Base-by-base conservation (phyloP, 2,797 vertebrate species). In the Ctenosaura bakeri region DNA sequence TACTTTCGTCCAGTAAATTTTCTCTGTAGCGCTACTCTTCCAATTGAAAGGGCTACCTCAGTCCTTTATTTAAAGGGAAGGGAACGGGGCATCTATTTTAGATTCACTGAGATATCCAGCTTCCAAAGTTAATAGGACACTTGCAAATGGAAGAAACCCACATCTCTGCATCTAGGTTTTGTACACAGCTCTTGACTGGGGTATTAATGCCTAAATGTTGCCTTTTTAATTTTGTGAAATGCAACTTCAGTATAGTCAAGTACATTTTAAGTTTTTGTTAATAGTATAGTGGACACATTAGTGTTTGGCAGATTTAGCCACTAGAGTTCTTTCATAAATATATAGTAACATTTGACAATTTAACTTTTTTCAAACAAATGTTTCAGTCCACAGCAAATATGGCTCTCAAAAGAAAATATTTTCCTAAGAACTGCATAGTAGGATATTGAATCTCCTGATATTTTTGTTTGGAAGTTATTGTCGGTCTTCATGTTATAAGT, bases 391-490 rank as follows among this genome's bases (percentile, higher is more conserved):
- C 54, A 29, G 12, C 46, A 29, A 80, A 50, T 14, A 52, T 80
- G 6, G 78, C 46, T 80, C 50, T 80, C 46, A 80, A 2, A 32
- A 80, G 46, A 80, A 24, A 29, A 78, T 78, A 26, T 46, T 50
- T 78, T 29, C 77, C 24, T 50, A 46, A 78, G 46, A 78, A 78
- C 46, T 78, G 42, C 54, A 59, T 6, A 59, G 80, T 20, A 35
- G 38, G 29, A 59, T n/a, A 9, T 82, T 82, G 3, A 20, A 8
- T 82, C 54, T 62, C n/a, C 29, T 62, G 56, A 4, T 62, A 24
- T 82, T 62, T 82, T 82, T 62, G n/a, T 82, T 82, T 82, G n/a
- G 80, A 82, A 82, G 35, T 62, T 26, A 82, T 38, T 35, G 18
- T 22, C 80, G 35, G n/a, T 56, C 52, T 22, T 82, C 29, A 79